phyloP scores from a whole-genome alignment of 2,797 vertebrate species.

The Tragelaphus oryx region DNA sequence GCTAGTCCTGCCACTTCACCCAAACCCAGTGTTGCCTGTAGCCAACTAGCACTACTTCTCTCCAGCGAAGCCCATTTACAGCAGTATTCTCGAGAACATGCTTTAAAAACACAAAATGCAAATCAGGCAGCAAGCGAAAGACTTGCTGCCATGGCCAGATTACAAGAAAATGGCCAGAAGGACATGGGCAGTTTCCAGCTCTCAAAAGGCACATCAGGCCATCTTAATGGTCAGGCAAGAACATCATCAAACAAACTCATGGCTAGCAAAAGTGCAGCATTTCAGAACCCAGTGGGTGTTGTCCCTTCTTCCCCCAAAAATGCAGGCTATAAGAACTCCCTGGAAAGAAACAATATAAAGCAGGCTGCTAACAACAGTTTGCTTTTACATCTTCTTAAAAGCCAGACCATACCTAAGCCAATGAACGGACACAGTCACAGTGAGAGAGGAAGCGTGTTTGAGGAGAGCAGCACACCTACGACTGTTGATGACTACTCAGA shows the following conservation, averaged over 20 bases:
- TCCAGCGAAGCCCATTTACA: conserved; percentile 98
- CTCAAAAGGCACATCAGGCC: conserved; percentile 85
- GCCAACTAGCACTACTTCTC: conserved; percentile 95
- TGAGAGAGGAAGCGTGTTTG: conserved; percentile 86
- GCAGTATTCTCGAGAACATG: conserved; percentile 97
- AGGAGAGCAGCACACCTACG: conserved; percentile 89
- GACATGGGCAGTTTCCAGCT: conserved; percentile 83
- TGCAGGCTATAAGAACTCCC: conserved; percentile 86
- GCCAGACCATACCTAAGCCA: conserved; percentile 92
- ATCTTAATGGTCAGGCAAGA: conserved; percentile 88
- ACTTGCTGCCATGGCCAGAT: conserved; percentile 95
- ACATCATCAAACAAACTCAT: conserved; percentile 84
- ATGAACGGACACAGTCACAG: conserved; percentile 88
- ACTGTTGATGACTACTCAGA: conserved; percentile 93
- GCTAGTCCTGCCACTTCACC: conserved; percentile 95
- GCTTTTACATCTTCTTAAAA: conserved; percentile 95
- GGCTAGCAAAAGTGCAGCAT: conserved; percentile 83
- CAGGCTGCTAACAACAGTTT: conserved; percentile 94
- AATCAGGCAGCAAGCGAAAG: conserved; percentile 95
- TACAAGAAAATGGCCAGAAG: conserved; percentile 88
- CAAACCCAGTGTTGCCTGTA: conserved; percentile 97
- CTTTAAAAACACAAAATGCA: conserved; percentile 96
- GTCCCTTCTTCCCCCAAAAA: conserved; percentile 82
- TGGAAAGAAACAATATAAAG: conserved; percentile 87
- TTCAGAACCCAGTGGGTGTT: conserved; percentile 82